Evolutionary conservation across 2,888 invertebrate species (phyloP), one percentile per base, ranked within the genome.

Genomic region (Malthinus flaveolus): DNA sequence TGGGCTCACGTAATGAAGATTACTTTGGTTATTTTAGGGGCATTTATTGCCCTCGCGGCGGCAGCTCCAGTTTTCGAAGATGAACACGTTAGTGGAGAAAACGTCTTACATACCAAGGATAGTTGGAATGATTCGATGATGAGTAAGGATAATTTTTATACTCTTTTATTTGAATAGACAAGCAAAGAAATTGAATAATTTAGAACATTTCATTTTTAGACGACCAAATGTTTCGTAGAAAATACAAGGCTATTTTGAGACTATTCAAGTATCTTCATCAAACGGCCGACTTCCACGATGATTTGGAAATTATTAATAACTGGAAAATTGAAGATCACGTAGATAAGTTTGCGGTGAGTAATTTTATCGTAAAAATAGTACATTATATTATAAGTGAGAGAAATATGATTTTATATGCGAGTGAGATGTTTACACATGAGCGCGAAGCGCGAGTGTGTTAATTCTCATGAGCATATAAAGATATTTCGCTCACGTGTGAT

Each of bases 201-300:
- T 10, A 2, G 12, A 7, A 36, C 8, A 10, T 35, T 36, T 36
- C 15, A 13, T 31, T 39, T 39, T 42, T 10, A 53, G 55, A 11
- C 45, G 56, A 39, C 49, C 42, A 49, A 23, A 51, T 46, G 7
- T 56, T 32, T 13, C 46, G 48, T 23, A 48, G 8, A 13, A 23
- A 23, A 13, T 48, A 55, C 36, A 75, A 82, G 56, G 81, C 84
- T 70, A 78, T 86, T 61, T 72, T 86, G 70, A 79, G 81, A 67
- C 79, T 87, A 59, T 74, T 87, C 72, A 84, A 84, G 69, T 83
- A 84, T 73, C 83, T 87, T 64, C 83, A 85, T 63, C 87, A 89
- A 72, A 84, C 83, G 0, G 79, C 84, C 61, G 79, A 81, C 49
- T 72, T 81, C 65, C 75, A 80, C 32, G 80, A 83, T 62, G 78